Conservation (phyloP, 2,888 invertebrate species). For the Archaeoteleia sp. region DNA sequence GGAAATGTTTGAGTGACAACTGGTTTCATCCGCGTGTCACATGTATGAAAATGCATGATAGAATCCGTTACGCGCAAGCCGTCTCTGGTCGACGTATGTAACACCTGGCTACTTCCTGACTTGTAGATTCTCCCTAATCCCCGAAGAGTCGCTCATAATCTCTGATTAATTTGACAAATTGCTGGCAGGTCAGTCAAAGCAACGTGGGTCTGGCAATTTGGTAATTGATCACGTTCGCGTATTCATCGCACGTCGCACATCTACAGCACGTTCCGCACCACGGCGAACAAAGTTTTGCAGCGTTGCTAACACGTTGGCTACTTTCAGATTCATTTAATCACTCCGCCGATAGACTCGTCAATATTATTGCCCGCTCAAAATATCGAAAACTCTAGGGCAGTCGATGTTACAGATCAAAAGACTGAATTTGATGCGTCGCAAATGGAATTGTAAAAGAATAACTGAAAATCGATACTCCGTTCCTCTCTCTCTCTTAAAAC, state of each 20-base stretch:
- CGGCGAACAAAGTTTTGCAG: background rate
- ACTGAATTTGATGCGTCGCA: too few relatives aligned
- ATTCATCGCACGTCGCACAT: too few relatives aligned
- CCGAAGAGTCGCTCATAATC: slow-evolving; percentile 60
- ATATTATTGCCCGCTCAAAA: too few relatives aligned
- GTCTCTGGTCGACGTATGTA: slow-evolving; percentile 20
- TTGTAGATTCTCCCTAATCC: slow-evolving; percentile 43
- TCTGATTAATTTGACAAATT: slow-evolving; percentile 66
- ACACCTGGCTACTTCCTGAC: slow-evolving; percentile 50
- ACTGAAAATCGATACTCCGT: too few relatives aligned
- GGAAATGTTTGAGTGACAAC: slow-evolving; percentile 36
- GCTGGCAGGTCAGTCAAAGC: slow-evolving; percentile 54
- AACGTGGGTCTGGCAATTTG: slow-evolving; percentile 57
- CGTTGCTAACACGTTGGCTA: background rate
- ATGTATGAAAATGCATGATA: slow-evolving; percentile 6
- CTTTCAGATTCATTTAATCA: slow-evolving; percentile 21
- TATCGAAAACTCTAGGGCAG: too few relatives aligned
- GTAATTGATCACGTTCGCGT: slow-evolving; percentile 60
- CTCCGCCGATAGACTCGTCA: background rate
- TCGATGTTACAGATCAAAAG: too few relatives aligned
- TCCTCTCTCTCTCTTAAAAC: too few relatives aligned
- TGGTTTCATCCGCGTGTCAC: slow-evolving; percentile 26
- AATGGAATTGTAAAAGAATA: too few relatives aligned
- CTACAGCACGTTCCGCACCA: too few relatives aligned
- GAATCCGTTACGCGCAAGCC: slow-evolving; percentile 4